A percentile compares a stretch with the other conserved stretches of the same genome.
phyloP scores from a whole-genome alignment of 1,140 invertebrate species.

The Nephila pilipes region DNA sequence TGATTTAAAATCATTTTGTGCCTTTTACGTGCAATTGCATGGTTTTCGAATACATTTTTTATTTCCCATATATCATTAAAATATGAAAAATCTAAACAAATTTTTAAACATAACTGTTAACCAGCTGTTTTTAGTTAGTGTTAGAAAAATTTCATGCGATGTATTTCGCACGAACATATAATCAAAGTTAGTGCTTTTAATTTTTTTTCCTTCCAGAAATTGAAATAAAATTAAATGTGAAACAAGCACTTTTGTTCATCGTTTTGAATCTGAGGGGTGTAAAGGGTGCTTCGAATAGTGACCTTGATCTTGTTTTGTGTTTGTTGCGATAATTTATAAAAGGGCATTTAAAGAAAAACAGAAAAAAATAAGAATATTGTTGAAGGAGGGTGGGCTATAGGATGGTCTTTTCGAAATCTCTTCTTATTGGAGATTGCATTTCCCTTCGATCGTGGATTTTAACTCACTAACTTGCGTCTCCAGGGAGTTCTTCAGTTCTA shows the following conservation, averaged over 20 bases:
- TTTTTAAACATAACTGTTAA: too few relatives aligned
- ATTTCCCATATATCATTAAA: background rate
- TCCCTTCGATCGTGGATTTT: slow-evolving; percentile 96
- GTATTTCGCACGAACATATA: background rate
- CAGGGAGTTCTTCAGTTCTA: slow-evolving; percentile 96
- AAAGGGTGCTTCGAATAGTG: background rate
- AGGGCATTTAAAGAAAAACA: background rate
- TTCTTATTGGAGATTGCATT: slow-evolving; percentile 83
- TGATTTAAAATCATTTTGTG: background rate
- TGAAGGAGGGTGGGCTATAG: background rate
- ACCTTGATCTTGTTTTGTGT: slow-evolving; percentile 15
- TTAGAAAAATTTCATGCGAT: too few relatives aligned
- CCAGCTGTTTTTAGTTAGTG: too few relatives aligned
- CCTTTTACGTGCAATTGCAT: background rate
- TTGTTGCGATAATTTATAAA: background rate
- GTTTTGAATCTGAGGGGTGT: background rate
- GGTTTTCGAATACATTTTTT: background rate
- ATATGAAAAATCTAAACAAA: background rate
- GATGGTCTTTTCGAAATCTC: background rate
- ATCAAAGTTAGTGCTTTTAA: background rate
- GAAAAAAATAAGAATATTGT: background rate
- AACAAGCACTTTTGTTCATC: background rate
- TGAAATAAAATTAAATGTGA: background rate
- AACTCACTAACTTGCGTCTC: slow-evolving; percentile 96
- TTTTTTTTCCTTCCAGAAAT: background rate